These are phyloP conservation scores for Aphidius colemani DNA, from an alignment of 2,888 invertebrate species.

Conservation along the genomic window DNA sequence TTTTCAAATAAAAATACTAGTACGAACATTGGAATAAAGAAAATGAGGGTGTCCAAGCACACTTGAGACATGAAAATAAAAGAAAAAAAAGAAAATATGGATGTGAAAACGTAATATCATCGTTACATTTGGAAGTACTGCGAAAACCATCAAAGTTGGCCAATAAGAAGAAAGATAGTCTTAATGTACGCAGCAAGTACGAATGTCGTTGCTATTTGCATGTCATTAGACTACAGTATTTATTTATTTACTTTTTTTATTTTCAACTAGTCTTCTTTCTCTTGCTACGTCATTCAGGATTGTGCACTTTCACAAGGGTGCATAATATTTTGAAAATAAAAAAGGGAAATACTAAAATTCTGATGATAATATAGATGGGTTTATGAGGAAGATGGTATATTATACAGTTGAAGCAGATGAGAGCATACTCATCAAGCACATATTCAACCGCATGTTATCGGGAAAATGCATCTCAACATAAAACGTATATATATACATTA, in stretches of 20 bases:
- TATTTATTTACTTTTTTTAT: conserved; percentile 1
- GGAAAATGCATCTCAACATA: too few relatives aligned
- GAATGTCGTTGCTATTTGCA: conserved; percentile 23
- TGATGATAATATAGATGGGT: too few relatives aligned
- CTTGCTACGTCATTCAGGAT: not conserved
- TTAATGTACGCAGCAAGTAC: not conserved
- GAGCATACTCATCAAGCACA: too few relatives aligned
- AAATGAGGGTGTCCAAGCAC: conserved; percentile 28
- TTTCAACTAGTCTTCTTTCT: not conserved
- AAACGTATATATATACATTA: too few relatives aligned
- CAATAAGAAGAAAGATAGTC: conserved; percentile 12
- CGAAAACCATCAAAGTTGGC: conserved; percentile 10
- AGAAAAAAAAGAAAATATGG: conserved; percentile 12
- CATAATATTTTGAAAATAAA: not conserved
- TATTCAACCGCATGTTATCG: too few relatives aligned
- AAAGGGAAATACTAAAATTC: too few relatives aligned
- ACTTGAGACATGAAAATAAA: not conserved
- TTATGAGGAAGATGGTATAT: too few relatives aligned
- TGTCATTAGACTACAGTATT: conserved; percentile 22
- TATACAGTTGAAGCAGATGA: too few relatives aligned
- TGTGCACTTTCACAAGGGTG: not conserved
- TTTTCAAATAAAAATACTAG: conserved; percentile 7
- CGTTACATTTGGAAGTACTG: conserved; percentile 1
- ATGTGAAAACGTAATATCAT: conserved; percentile 12
- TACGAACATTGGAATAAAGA: conserved; percentile 13